Evolutionary conservation across 2,888 invertebrate genomes (phyloP).

Genomic region (Pantelozetes paolii): DNA sequence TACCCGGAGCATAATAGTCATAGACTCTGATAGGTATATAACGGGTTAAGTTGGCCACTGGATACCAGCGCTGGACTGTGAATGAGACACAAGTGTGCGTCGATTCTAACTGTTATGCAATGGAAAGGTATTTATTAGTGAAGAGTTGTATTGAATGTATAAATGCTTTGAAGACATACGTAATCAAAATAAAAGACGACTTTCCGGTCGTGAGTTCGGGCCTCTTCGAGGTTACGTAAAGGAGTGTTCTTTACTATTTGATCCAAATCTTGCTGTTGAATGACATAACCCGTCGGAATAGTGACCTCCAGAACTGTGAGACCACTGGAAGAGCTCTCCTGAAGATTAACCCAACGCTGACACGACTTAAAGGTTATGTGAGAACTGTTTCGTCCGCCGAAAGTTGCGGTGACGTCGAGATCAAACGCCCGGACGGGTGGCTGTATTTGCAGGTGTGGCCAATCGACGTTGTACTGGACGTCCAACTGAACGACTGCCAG

Average conservation of each 20-base stretch:
- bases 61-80: slow-evolving; percentile 55
- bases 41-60: slow-evolving; percentile 56
- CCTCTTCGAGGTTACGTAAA: slow-evolving; percentile 76
- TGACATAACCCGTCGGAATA: slow-evolving; percentile 83
- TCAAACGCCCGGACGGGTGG: slow-evolving; percentile 78
- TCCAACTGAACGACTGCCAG: slow-evolving; percentile 89
- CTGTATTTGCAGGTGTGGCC: slow-evolving; percentile 72
- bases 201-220: slow-evolving; percentile 73
- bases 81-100: slow-evolving; percentile 54
- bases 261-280: slow-evolving; percentile 83
- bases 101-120: slow-evolving; percentile 51
- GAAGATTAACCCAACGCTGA: slow-evolving; percentile 43
- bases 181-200: slow-evolving; percentile 89
- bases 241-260: slow-evolving; percentile 72
- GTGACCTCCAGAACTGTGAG: slow-evolving; percentile 80
- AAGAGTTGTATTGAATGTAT: not conserved
- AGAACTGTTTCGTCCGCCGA: slow-evolving; percentile 87
- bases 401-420: slow-evolving; percentile 67
- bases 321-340: slow-evolving; percentile 69
- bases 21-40: slow-evolving; percentile 54
- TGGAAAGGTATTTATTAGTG: not conserved
- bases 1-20: slow-evolving; percentile 57
- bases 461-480: slow-evolving; percentile 85
- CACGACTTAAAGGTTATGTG: slow-evolving; percentile 52
- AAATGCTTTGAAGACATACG: slow-evolving; percentile 60